Evolutionary conservation across 2,113 vertebrate genomes (phyloP).

Genomic region (Oplegnathus fasciatus): DNA sequence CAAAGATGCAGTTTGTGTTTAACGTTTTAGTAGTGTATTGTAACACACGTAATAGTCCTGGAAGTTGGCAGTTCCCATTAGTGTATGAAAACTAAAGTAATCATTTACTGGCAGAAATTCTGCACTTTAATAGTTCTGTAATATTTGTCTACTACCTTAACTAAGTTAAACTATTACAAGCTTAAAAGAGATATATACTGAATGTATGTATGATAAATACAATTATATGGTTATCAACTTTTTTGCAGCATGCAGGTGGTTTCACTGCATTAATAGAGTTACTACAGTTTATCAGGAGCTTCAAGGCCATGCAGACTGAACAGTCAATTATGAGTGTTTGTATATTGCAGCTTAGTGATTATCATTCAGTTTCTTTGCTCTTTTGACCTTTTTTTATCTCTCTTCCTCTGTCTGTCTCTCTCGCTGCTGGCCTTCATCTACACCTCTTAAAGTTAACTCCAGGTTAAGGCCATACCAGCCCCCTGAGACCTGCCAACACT

Average conservation of each 20-base stretch:
- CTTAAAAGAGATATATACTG: background rate
- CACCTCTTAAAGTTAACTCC: background rate
- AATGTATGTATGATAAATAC: background rate
- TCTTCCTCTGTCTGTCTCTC: background rate
- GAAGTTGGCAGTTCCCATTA: background rate
- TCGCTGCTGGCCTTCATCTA: conserved; percentile 3
- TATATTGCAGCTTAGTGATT: conserved; percentile 21
- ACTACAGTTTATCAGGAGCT: conserved; percentile 45
- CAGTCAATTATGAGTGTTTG: conserved; percentile 22
- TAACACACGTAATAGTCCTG: background rate
- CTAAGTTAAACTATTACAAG: background rate
- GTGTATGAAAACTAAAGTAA: background rate
- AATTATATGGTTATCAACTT: background rate
- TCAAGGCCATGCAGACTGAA: conserved; percentile 40
- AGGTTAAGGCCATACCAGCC: conserved; percentile 11
- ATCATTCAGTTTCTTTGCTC: conserved; percentile 18
- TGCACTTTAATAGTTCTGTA: background rate
- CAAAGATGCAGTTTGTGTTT: background rate
- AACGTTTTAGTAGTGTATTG: background rate
- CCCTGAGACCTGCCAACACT: background rate
- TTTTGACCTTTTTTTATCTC: conserved; percentile 29
- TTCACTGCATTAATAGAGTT: background rate
- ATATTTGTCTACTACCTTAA: background rate
- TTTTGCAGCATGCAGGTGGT: background rate
- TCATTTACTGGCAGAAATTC: background rate